Evolutionary conservation across 2,888 invertebrate genomes (phyloP).

Genomic region (Drymonia ruficornis): DNA sequence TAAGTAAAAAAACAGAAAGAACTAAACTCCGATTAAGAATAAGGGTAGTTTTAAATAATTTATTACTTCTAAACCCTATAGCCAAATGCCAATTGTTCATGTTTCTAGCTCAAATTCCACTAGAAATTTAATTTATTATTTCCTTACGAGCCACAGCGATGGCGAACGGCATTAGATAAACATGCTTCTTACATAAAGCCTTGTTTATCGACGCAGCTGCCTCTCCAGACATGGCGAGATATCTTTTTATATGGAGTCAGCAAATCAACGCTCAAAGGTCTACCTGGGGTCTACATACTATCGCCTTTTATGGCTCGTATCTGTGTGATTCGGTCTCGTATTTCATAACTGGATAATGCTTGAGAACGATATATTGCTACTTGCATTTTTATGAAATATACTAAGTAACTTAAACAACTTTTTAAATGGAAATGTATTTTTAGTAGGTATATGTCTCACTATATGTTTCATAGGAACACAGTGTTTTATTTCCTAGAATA

Average conservation of each 20-base stretch:
- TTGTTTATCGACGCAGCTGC: conserved; percentile 8
- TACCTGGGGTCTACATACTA: conserved; percentile 14
- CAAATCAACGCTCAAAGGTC: conserved; percentile 25
- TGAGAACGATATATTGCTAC: conserved; percentile 4
- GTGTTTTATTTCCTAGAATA: no score
- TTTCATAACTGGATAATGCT: conserved; percentile 25
- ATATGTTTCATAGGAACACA: no score
- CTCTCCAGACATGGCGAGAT: conserved; percentile 17
- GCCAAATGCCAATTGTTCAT: no score
- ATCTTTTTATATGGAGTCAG: conserved; percentile 34
- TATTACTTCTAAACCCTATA: no score
- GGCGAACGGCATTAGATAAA: background rate
- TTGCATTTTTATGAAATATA: background rate
- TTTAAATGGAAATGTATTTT: no score
- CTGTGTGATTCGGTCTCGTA: conserved; percentile 22
- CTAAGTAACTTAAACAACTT: no score
- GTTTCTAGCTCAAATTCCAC: no score
- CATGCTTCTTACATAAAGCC: background rate
- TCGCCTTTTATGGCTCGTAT: conserved; percentile 21
- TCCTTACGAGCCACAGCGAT: no score
- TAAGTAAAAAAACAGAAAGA: no score
- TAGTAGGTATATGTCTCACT: background rate
- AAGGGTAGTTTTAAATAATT: no score
- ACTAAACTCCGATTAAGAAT: no score
- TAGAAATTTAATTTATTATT: no score